Percentiles rank a stretch among this genome's conserved stretches.
Conservation (phyloP, 1,140 invertebrate genomes). For the Penaeus indicus region DNA sequence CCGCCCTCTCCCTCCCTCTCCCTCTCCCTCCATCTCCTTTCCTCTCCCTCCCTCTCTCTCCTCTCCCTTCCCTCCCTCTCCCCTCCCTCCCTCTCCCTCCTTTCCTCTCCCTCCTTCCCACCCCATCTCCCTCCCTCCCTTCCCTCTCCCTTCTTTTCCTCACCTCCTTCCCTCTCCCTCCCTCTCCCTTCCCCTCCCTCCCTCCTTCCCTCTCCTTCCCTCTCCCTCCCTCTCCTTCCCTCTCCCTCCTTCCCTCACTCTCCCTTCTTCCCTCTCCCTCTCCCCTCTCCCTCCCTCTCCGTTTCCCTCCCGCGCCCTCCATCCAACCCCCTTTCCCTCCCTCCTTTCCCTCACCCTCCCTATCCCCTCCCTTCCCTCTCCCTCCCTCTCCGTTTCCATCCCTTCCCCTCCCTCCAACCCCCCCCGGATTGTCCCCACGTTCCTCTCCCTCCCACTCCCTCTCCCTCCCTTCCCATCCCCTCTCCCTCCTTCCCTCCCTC, state of each 20-base stretch:
- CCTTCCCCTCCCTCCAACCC: not conserved
- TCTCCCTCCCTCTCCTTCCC: not conserved
- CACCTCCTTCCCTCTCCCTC: not conserved
- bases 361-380: not conserved
- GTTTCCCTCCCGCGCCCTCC: not conserved
- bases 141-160: not conserved
- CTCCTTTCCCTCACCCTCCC: not conserved
- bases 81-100: not conserved
- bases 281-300: no score
- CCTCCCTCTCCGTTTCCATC: not conserved
- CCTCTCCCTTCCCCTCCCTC: conserved; percentile 5
- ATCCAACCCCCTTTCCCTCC: not conserved
- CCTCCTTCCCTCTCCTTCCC: not conserved
- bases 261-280: no score
- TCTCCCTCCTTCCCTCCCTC: not conserved
- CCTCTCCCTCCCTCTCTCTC: not conserved
- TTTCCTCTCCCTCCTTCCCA: not conserved
- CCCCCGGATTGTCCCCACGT: no score
- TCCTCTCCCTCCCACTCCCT: no score
- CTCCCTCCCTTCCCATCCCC: not conserved
- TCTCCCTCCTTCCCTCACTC: no score
- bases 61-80: not conserved
- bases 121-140: not conserved
- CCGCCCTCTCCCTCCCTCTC: not conserved
- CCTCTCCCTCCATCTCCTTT: not conserved